A percentile compares a stretch with the other conserved stretches of the same genome.
Evolutionary conservation across 2,113 vertebrate genomes (phyloP).

Genomic region (Anhinga anhinga): DNA sequence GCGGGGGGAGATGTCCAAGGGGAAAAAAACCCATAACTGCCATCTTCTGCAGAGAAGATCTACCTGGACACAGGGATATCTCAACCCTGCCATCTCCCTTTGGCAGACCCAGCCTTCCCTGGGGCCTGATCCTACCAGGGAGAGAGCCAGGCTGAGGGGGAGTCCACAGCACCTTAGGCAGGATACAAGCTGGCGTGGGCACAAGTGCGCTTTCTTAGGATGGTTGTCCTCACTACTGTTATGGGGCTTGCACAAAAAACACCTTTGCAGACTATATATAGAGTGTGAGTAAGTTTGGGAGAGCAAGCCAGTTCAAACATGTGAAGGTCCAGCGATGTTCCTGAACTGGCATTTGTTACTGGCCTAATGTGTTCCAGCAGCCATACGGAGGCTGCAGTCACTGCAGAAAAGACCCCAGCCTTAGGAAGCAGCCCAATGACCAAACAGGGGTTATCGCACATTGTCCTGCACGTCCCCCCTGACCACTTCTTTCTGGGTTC

Average conservation of each 20-base stretch:
- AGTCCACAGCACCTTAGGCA: too few species aligned
- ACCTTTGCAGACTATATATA: neutral
- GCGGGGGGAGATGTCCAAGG: too few species aligned
- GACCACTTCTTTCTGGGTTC: neutral
- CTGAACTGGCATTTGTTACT: neutral
- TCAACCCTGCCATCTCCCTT: neutral
- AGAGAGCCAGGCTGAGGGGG: neutral
- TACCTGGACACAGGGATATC: neutral
- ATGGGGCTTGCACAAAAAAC: neutral
- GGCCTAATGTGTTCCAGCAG: neutral
- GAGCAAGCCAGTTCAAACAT: too few species aligned
- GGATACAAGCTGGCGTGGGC: neutral
- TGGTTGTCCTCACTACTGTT: neutral
- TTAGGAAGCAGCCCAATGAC: neutral
- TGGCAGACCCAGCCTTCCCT: neutral
- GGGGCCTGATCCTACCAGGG: neutral
- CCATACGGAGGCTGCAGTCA: fast-evolving
- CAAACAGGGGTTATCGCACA: neutral
- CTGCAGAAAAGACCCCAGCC: neutral
- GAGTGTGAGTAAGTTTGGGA: neutral
- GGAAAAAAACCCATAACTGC: neutral
- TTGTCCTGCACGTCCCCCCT: neutral
- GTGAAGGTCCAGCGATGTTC: neutral
- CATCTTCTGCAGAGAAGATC: neutral
- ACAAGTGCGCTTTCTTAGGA: neutral